Evolutionary conservation across 2,888 invertebrate species (phyloP), one percentile per base, ranked within the genome.

Genomic region (Brachyptera putata): DNA sequence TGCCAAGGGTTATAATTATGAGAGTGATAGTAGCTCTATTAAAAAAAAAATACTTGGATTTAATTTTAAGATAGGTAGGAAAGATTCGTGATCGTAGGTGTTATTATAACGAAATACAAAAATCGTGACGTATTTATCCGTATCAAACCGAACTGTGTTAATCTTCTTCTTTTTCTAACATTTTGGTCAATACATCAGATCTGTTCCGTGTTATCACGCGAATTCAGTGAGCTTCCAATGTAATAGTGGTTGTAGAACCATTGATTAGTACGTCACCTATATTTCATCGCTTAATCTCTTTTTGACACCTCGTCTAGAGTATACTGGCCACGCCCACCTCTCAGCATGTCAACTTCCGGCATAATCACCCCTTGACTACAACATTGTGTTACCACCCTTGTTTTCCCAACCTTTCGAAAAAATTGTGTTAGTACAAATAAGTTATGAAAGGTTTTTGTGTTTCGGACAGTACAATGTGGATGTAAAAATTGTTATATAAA

Each of bases 111-210:
- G n/a, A n/a, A n/a, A n/a, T n/a, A n/a, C n/a, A n/a, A n/a, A n/a
- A n/a, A n/a, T 53, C 53, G 53, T 53, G 53, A 53, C 36, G 53
- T 53, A 30, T 49, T n/a, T n/a, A n/a, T n/a, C n/a, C 36, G 53
- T 53, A n/a, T n/a, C n/a, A n/a, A n/a, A n/a, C n/a, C n/a, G n/a
- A n/a, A n/a, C n/a, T n/a, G n/a, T n/a, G n/a, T n/a, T n/a, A n/a
- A n/a, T n/a, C n/a, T n/a, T n/a, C n/a, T n/a, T n/a, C n/a, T n/a
- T 39, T 11, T 41, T 41, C 9, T 41, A 41, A 41, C n/a, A n/a
- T n/a, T n/a, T n/a, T n/a, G n/a, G n/a, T 21, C 41, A 30, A 5
- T 30, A 30, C 11, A 11, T 5, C 34, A 30, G 7, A 30, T 7
- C 5, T 30, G 30, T 11, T 16, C 4, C 41, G 2, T 3, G 3